Base-by-base conservation (phyloP, 1,140 invertebrate species). In the Drosophila sturtevanti region DNA sequence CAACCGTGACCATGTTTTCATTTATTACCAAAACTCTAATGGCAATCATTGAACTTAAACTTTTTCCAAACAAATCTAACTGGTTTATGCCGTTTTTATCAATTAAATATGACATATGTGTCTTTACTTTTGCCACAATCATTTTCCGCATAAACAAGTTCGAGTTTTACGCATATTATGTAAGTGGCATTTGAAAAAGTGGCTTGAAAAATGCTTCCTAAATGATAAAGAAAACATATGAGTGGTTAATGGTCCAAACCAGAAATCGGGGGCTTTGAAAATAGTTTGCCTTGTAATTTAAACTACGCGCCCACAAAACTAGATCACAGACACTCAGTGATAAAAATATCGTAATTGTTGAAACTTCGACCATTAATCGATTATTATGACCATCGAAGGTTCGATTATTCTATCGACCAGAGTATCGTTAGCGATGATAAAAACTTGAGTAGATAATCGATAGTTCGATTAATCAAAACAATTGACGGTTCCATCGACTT, bases 41-140 rank as follows among this genome's bases (percentile, higher is more conserved):
- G 66, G 34, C 84, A 81, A 78, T 63, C 85, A 89, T 89, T 89
- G 84, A 89, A 89, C 84, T 89, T 89, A 73, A 68, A 79, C 76
- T 72, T 69, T 41, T 77, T 71, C 48, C 68, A 75, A 70, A 75
- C 67, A 75, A 72, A 75, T 77, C 73, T 77, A 89, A 89, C 84
- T 78, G 85, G 84, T 89, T 87, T 87, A 64, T 72, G 75, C 63
- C 21, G 35, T 72, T 81, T 81, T 35, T 59, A 68, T 67, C 48
- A 63, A 52, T 62, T 77, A 84, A 77, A 66, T 56, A 72, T 64
- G 41, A 27, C 75, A 77, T 62, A 31, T 61, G 48, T 70, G 41
- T 48, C 16, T 48, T 48, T 48, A 6, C 9, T 48, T 48, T 48
- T 48, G 41, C 16, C 14, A 73, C 44, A 72, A 35, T 67, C 54